These are phyloP conservation scores for Cassiopea xamachana DNA, from an alignment of 30 jellyfish, hydroid and myxozoan genomes.

Conservation along the genomic window DNA sequence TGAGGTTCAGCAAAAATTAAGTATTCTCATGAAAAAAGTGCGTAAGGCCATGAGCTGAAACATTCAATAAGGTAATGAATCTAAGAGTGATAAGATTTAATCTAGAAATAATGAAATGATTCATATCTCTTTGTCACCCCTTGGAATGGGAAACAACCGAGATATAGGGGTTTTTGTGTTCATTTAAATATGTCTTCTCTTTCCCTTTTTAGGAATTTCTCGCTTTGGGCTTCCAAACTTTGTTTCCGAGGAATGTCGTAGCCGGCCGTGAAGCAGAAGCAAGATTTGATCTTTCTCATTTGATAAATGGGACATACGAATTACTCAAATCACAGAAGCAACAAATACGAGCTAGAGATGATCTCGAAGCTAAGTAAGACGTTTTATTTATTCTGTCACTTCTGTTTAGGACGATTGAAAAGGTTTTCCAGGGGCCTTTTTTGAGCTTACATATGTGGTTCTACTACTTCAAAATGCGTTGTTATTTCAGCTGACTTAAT, in stretches of 20 bases:
- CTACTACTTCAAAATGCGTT: too few relatives aligned
- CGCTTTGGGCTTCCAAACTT: constrained; percentile 75
- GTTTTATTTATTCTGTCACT: neutral
- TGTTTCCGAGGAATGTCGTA: constrained; percentile 57
- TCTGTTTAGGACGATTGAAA: too few relatives aligned
- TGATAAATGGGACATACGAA: constrained; percentile 88
- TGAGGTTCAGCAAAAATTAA: too few relatives aligned
- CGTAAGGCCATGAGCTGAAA: too few relatives aligned
- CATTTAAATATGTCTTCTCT: neutral
- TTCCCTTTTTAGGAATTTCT: constrained; percentile 69
- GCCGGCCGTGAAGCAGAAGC: constrained; percentile 74
- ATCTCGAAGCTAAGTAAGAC: constrained; percentile 90
- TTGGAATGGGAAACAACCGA: too few relatives aligned
- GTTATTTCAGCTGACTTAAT: too few relatives aligned
- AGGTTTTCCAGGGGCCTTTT: too few relatives aligned
- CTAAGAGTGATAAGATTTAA: too few relatives aligned
- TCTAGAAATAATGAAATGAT: neutral
- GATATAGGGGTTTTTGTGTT: neutral
- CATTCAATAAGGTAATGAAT: too few relatives aligned
- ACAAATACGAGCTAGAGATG: constrained; percentile 80
- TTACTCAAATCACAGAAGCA: constrained; percentile 82
- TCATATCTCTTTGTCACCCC: neutral
- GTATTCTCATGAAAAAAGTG: too few relatives aligned
- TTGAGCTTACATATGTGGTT: too few relatives aligned
- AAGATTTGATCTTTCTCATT: constrained; percentile 71